Evolutionary conservation across 2,888 invertebrate species (phyloP).

Genomic region (Eueremaeus valkanovi): DNA sequence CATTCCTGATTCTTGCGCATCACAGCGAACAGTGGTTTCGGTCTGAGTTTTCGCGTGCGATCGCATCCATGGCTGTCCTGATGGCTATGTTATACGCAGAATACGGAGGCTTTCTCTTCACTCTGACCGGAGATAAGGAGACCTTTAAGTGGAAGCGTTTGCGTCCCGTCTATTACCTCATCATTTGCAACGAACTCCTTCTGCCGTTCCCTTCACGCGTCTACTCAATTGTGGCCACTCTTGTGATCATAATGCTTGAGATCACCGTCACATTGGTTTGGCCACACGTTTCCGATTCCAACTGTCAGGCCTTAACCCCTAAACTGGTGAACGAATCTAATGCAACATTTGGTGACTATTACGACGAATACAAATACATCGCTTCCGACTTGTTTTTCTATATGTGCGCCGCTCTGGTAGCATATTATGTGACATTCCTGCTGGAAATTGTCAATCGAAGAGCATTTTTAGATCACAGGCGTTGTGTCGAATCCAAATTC

Average conservation of each 20-base stretch:
- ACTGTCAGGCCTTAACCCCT: background rate
- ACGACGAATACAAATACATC: constrained; percentile 8
- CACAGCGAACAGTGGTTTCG: constrained; percentile 45
- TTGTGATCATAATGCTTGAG: constrained; percentile 66
- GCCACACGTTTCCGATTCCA: background rate
- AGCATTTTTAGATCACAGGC: constrained; percentile 79
- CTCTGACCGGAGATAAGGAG: background rate
- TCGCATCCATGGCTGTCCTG: constrained; percentile 44
- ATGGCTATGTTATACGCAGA: constrained; percentile 42
- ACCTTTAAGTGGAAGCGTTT: constrained; percentile 37
- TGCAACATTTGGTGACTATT: background rate
- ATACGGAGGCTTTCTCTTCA: constrained; percentile 38
- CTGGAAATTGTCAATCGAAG: constrained; percentile 80
- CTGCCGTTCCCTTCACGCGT: constrained; percentile 71
- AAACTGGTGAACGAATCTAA: background rate
- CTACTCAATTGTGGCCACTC: constrained; percentile 66
- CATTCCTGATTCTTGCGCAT: constrained; percentile 39
- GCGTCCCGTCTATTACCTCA: constrained; percentile 54
- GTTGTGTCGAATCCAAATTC: constrained; percentile 77
- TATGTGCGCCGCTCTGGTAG: constrained; percentile 72
- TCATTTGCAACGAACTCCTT: constrained; percentile 77
- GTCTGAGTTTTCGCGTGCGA: constrained; percentile 40
- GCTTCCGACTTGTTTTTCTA: constrained; percentile 64
- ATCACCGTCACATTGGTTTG: constrained; percentile 56
- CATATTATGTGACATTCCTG: constrained; percentile 80